These are phyloP conservation scores for Trichoplusia ni DNA, from an alignment of 1,140 invertebrate genomes.

Conservation along the genomic window DNA sequence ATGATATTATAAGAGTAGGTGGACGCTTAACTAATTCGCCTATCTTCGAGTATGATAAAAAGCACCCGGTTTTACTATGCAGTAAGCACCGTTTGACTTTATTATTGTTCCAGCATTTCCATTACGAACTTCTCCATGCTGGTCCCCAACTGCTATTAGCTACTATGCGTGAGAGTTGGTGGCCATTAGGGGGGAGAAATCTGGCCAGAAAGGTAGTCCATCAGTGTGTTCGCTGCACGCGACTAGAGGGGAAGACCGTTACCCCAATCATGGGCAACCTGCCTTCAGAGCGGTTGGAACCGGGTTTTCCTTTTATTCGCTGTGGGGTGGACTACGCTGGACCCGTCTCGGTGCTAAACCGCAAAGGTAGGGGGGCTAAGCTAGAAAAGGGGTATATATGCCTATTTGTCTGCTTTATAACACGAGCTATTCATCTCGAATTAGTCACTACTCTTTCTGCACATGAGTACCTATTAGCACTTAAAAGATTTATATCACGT, in stretches of 20 bases:
- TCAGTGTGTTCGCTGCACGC: slow-evolving; percentile 25
- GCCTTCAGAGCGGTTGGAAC: slow-evolving; percentile 24
- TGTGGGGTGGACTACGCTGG: slow-evolving; percentile 58
- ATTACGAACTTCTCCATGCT: slow-evolving; percentile 24
- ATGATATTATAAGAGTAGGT: slow-evolving; percentile 52
- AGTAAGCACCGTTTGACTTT: slow-evolving; percentile 32
- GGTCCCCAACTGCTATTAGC: slow-evolving; percentile 32
- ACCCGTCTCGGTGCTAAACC: slow-evolving; percentile 48
- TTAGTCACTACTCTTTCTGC: slow-evolving; percentile 61
- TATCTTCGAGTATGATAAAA: slow-evolving; percentile 38
- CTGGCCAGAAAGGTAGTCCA: slow-evolving; percentile 28
- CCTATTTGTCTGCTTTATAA: slow-evolving; percentile 72
- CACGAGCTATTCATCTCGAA: slow-evolving; percentile 73
- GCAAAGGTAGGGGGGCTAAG: slow-evolving; percentile 43
- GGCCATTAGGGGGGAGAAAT: slow-evolving; percentile 35
- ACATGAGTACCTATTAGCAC: slow-evolving; percentile 48
- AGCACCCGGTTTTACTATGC: slow-evolving; percentile 39
- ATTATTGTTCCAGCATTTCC: slow-evolving; percentile 27
- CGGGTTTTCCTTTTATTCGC: slow-evolving; percentile 33
- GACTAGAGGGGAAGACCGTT: slow-evolving; percentile 16
- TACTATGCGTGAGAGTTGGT: slow-evolving; percentile 29
- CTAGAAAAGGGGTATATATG: slow-evolving; percentile 31
- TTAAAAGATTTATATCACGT: slow-evolving; percentile 55
- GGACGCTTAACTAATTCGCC: slow-evolving; percentile 47
- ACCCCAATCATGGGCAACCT: slow-evolving; percentile 35